Percentiles rank a stretch among this genome's conserved stretches.
These are phyloP conservation scores for Drosophila trapezifrons DNA, from an alignment of 1,140 invertebrate genomes.

Conservation along the genomic window DNA sequence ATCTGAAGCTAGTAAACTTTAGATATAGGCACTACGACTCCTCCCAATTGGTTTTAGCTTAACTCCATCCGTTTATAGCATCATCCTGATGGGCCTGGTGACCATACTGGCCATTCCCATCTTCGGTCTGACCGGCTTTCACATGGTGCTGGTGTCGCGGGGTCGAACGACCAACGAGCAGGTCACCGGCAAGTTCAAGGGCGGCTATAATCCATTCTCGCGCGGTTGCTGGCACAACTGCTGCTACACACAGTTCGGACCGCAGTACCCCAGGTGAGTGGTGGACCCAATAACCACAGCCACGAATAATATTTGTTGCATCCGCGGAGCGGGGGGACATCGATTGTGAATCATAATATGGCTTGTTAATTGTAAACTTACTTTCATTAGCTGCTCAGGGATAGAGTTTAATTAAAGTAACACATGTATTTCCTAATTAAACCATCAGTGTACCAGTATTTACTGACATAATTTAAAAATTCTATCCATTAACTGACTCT, in stretches of 20 bases:
- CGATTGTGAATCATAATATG: no score
- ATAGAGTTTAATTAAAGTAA: no score
- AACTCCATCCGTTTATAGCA: constrained; percentile 86
- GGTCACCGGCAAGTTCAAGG: constrained; percentile 99
- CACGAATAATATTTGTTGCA: no score
- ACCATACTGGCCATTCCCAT: constrained; percentile 97
- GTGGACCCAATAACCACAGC: no score
- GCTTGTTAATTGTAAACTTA: no score
- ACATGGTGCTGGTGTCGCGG: constrained; percentile 97
- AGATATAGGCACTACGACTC: not conserved
- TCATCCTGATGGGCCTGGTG: constrained; percentile 96
- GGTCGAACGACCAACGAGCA: constrained; percentile 99
- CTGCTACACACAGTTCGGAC: constrained; percentile 97
- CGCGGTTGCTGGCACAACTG: constrained; percentile 97
- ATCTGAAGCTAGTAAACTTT: not conserved
- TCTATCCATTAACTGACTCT: no score
- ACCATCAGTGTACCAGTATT: no score
- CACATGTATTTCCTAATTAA: no score
- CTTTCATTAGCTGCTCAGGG: no score
- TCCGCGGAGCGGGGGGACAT: no score
- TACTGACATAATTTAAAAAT: no score
- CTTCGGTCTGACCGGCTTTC: constrained; percentile 98
- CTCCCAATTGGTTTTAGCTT: constrained; percentile 84
- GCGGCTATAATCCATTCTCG: constrained; percentile 98
- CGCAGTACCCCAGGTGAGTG: constrained; percentile 95